Conservation (phyloP, 2,888 invertebrate genomes). For the Xylota segnis region DNA sequence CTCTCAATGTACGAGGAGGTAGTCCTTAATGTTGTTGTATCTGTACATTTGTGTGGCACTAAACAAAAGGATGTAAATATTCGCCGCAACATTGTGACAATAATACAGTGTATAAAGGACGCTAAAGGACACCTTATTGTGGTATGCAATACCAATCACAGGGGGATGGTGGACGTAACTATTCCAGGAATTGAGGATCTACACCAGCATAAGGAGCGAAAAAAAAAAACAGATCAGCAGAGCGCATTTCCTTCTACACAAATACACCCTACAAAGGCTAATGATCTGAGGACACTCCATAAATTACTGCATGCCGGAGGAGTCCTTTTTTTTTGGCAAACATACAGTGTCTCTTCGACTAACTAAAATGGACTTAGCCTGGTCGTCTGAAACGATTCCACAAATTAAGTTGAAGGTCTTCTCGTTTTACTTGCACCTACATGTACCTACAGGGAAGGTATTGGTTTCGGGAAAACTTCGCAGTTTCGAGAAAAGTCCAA, state of each 20-base stretch:
- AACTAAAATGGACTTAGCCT: conserved; percentile 35
- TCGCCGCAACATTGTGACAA: conserved; percentile 75
- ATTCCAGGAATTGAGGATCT: conserved; percentile 15
- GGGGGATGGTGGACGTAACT: conserved; percentile 15
- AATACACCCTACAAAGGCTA: conserved; percentile 47
- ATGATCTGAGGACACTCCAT: conserved; percentile 71
- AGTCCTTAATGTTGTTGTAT: conserved; percentile 30
- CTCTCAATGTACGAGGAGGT: conserved; percentile 20
- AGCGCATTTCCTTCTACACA: background rate
- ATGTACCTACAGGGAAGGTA: no score
- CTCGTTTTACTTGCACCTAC: no score
- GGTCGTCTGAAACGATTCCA: conserved; percentile 60
- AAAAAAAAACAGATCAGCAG: conserved; percentile 11
- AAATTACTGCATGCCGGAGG: conserved; percentile 55
- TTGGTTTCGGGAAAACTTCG: no score
- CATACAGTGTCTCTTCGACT: conserved; percentile 7
- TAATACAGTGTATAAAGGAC: conserved; percentile 57
- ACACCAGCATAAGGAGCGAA: conserved; percentile 18
- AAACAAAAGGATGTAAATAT: conserved; percentile 72
- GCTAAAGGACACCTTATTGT: conserved; percentile 51
- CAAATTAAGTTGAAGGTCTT: conserved; percentile 62
- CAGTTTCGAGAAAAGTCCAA: no score
- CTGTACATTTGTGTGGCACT: conserved; percentile 7
- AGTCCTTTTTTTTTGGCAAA: conserved; percentile 43
- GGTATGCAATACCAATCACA: conserved; percentile 60